Evolutionary conservation across 2,888 invertebrate species (phyloP), one percentile per base, ranked within the genome.

Genomic region (Craniophora ligustri): DNA sequence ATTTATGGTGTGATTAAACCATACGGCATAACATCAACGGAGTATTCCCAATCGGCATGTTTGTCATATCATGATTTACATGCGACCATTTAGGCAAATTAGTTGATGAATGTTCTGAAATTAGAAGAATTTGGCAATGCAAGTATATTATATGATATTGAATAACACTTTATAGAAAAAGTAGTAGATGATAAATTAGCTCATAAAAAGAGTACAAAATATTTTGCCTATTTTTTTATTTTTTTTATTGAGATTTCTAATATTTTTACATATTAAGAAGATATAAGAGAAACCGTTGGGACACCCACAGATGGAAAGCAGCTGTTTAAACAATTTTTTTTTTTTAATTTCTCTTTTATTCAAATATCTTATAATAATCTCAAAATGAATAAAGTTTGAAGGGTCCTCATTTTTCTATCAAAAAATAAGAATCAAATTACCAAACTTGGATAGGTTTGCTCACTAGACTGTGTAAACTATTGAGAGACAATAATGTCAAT

Each of bases 381-480:
- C 8, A 32, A 28, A 28, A 38, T 28, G 31, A 51, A 15, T 21
- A 3, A 21, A 39, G 13, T 59, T 51, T 45, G 15, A 39, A 34
- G 13, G 15, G 21, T 16, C 5, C 34, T 34, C 18, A 47, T 40
- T 36, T 44, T 67, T 28, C 26, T 62, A 31, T 51, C 44, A 57
- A 62, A 67, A 36, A 62, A 13, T 63, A 63, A 64, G 40, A 57
- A 42, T 38, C 14, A 18, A 39, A 67, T 57, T 45, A 36, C n/a
- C 15, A 45, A 65, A 67, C 56, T 63, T 64, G 32, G 53, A 58
- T 54, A 54, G 34, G 42, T 68, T 68, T 64, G 54, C 18, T 63
- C 64, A 58, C 45, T 21, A 48, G 58, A 63, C 64, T 58, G 38
- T 30, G 30, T 7, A 15, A 11, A 32, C 40, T 30, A 34, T 50